Evolutionary conservation across 2,797 vertebrate genomes (phyloP), one percentile per base, ranked within the genome.

Genomic region (Eupleurogrammus muticus): DNA sequence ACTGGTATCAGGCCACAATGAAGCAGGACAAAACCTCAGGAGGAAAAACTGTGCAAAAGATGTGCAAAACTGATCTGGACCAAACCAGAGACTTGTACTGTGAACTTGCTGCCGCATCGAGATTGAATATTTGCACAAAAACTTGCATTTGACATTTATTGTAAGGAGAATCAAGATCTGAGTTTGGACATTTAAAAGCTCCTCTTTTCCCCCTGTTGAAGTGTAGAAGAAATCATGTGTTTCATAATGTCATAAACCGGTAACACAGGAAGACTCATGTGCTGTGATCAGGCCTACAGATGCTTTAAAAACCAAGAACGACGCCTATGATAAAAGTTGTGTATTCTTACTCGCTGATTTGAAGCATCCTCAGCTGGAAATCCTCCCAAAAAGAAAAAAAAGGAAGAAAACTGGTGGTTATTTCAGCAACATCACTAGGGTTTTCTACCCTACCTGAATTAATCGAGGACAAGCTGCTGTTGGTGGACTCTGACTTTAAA

Each of bases 341-440:
- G n/a, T 42, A 59, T 55, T 70, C n/a, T 77, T 48, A n/a, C 28
- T 60, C 24, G 13, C 32, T 66, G 36, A 57, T 52, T 34, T 34
- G 7, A 64, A 28, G 12, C 20, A 11, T 36, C 32, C 58, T 62
- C 48, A 35, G 52, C 51, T 67, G 63, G 38, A 75, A 72, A 67
- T 9, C n/a, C 52, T 62, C 17, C 21, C 9, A 73, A 66, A n/a
- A n/a, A n/a, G n/a, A n/a, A n/a, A n/a, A n/a, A n/a, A n/a, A n/a
- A n/a, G n/a, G n/a, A n/a, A n/a, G 64, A 50, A 69, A 73, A 38
- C 51, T 10, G 32, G 36, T 72, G 54, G 59, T 60, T 64, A 67
- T 71, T 70, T 77, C 10, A 66, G 24, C 19, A 70, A 61, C 44
- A 51, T 9, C 10, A 51, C n/a, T n/a, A 52, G 13, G n/a, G 23